Evolutionary conservation across 2,888 invertebrate species (phyloP), one percentile per base, ranked within the genome.

Genomic region (Conchocele bisecta): DNA sequence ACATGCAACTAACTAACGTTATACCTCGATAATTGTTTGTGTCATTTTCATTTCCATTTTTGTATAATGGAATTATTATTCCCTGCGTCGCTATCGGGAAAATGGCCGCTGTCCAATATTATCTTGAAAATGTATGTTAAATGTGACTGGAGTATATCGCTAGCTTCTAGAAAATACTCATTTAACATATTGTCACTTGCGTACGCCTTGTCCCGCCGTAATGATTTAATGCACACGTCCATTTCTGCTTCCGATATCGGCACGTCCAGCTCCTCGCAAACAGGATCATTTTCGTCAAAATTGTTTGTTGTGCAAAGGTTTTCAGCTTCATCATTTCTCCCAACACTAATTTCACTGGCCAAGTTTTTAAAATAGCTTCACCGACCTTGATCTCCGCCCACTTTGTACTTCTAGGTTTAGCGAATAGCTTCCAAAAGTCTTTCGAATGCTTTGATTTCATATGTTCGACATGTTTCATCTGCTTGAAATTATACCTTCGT

Each of bases 21-120:
- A 71, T 64, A 2, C 70, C 75, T 24, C 71, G 24, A 39, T 59
- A 75, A 26, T 71, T 71, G 39, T 50, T 59, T 3, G 50, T 50
- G 24, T 60, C 56, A 22, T 35, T 42, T 42, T 46, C 31, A 37
- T 68, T 53, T 7, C 71, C 67, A 35, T 71, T 63, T 60, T 75
- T 75, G 44, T 33, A 60, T 11, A 67, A 28, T 3, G 75, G 70
- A 1, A 67, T 26, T 9, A 71, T 67, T 13, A 57, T 22, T 4
- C 70, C 70, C 7, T 61, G 39, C n/a, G 58, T 28, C 75, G 63
- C 66, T 41, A 7, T 31, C 50, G 35, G 75, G 63, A 29, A 63
- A 54, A 41, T 26, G 33, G 6, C 59, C 59, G 7, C 33, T 17
- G 17, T 31, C 39, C 17, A 67, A 57, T 29, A 69, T 50, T 2